These are phyloP conservation scores for Chromobotia macracanthus DNA, from an alignment of 2,797 vertebrate genomes.

Conservation along the genomic window DNA sequence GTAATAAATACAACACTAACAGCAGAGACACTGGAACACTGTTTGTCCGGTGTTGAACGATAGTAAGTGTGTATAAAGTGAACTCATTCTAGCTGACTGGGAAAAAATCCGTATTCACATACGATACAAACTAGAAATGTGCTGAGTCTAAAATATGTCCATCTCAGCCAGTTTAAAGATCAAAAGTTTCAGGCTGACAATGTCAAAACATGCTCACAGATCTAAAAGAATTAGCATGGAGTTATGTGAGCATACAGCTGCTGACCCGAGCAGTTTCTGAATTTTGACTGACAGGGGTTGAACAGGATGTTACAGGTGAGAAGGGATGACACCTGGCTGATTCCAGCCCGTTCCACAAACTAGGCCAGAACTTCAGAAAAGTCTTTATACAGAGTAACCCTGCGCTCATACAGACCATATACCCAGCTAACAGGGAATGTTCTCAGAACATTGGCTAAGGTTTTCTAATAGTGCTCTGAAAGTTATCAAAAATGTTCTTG, in stretches of 20 bases:
- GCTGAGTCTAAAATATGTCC: slow-evolving; percentile 22
- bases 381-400: too few relatives aligned
- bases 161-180: slow-evolving; percentile 10
- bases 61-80: not conserved
- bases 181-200: slow-evolving; percentile 10
- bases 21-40: too few relatives aligned
- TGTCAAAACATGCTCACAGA: slow-evolving; percentile 38
- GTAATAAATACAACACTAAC: too few relatives aligned
- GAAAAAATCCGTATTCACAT: slow-evolving; percentile 11
- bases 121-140: not conserved
- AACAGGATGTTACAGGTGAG: slow-evolving; percentile 21
- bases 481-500: too few relatives aligned
- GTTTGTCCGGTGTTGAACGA: too few relatives aligned
- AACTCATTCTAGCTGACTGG: slow-evolving; percentile 16
- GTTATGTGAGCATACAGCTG: slow-evolving; percentile 40
- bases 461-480: too few relatives aligned
- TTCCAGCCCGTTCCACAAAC: not conserved
- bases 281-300: slow-evolving; percentile 40
- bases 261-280: slow-evolving; percentile 48
- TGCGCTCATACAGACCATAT: not conserved
- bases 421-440: too few relatives aligned
- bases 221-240: slow-evolving; percentile 44
- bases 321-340: slow-evolving; percentile 19
- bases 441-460: too few relatives aligned
- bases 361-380: not conserved